phyloP scores from a whole-genome alignment of 2,113 vertebrate genomes.

The pig (Sus scrofa) region DNA sequence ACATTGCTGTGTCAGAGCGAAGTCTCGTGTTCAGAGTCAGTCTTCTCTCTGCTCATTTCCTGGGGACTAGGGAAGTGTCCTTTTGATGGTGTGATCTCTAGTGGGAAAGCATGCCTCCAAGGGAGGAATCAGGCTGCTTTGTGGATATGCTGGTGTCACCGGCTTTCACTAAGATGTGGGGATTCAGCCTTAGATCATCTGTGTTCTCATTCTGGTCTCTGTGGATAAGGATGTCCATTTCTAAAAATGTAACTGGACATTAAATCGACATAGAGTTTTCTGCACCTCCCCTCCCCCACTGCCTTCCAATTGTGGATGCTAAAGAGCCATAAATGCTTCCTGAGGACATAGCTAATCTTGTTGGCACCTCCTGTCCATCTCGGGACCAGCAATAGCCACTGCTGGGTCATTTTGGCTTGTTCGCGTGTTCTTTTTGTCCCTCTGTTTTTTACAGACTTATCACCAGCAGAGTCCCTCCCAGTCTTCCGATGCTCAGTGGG shows the following conservation, averaged over 20 bases:
- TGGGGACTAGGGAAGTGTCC: not conserved
- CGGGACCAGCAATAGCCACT: accelerated
- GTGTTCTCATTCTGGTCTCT: not conserved
- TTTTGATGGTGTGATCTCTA: no score
- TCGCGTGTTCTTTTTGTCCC: not conserved
- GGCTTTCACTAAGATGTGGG: not conserved
- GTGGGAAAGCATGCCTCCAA: not conserved
- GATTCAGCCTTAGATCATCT: not conserved
- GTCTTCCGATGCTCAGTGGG: not conserved
- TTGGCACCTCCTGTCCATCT: not conserved
- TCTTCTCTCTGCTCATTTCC: not conserved
- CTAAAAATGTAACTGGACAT: not conserved
- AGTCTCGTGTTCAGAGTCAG: not conserved
- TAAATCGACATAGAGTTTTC: not conserved
- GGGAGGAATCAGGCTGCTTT: not conserved
- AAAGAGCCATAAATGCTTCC: not conserved
- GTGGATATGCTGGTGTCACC: not conserved
- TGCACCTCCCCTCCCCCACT: not conserved
- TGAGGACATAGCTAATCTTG: no score
- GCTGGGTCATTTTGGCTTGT: accelerated
- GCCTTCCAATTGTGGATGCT: no score
- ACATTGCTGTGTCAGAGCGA: not conserved
- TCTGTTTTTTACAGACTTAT: not conserved
- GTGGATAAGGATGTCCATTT: not conserved
- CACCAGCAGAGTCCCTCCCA: no score